These are phyloP conservation scores for Plecturocebus donacophilus DNA, from an alignment of 2,113 vertebrate species.

Conservation along the genomic window DNA sequence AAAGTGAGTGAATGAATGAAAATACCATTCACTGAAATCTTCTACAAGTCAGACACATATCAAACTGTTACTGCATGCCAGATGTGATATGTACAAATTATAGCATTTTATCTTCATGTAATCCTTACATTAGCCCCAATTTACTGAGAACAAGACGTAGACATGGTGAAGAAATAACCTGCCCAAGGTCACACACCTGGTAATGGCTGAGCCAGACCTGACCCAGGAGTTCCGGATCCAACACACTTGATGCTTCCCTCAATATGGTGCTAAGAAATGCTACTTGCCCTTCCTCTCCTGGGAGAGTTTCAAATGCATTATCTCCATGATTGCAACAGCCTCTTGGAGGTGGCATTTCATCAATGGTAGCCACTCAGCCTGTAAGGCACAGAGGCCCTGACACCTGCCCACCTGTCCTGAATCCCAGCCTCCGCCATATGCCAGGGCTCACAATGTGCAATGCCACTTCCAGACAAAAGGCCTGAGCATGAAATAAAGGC, in stretches of 20 bases:
- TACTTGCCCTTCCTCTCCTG: background rate
- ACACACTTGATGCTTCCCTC: accelerated
- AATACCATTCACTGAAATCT: background rate
- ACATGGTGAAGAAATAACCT: background rate
- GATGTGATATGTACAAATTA: background rate
- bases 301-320: background rate
- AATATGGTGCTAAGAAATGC: background rate
- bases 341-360: background rate
- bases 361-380: background rate
- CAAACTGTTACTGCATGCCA: background rate
- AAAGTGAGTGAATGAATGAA: background rate
- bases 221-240: background rate
- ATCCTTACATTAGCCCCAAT: background rate
- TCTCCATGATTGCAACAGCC: background rate
- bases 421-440: accelerated
- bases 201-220: background rate
- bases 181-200: background rate
- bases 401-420: background rate
- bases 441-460: background rate
- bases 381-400: background rate
- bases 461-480: background rate
- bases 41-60: background rate
- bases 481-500: background rate
- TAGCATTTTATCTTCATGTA: background rate
- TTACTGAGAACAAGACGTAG: background rate